These are phyloP conservation scores for Tricholauxania praeusta DNA, from an alignment of 2,888 invertebrate species.

Conservation along the genomic window DNA sequence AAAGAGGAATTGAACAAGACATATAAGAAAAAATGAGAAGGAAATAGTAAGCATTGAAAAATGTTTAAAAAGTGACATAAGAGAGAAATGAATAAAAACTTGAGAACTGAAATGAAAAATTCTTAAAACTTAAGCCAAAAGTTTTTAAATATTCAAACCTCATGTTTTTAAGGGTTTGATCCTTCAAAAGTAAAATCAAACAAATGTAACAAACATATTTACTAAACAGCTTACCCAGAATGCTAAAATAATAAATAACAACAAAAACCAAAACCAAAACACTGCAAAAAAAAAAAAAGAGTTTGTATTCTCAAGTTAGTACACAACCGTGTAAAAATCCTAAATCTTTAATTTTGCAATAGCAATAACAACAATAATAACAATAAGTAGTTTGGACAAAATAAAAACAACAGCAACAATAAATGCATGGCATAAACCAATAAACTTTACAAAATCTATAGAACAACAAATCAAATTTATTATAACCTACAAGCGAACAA, in stretches of 20 bases:
- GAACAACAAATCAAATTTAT: slow-evolving; percentile 14
- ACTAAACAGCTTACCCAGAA: slow-evolving; percentile 29
- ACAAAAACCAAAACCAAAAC: slow-evolving; percentile 16
- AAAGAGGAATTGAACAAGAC: too few species aligned
- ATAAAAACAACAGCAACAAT: slow-evolving; percentile 4
- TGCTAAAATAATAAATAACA: slow-evolving; percentile 4
- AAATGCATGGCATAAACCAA: background rate
- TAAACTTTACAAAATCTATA: slow-evolving; percentile 2
- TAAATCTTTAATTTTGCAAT: background rate
- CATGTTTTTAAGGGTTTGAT: too few species aligned
- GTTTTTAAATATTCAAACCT: too few species aligned
- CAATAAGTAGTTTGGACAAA: slow-evolving; percentile 4
- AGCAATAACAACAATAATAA: slow-evolving; percentile 11
- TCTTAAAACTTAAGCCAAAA: slow-evolving; percentile 31
- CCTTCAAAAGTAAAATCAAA: slow-evolving; percentile 10
- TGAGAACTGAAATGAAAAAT: slow-evolving; percentile 24
- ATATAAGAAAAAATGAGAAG: too few species aligned
- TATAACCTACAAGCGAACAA: slow-evolving; percentile 16
- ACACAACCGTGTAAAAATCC: slow-evolving; percentile 28
- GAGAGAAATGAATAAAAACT: too few species aligned
- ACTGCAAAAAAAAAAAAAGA: slow-evolving; percentile 18
- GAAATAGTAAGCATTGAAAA: too few species aligned
- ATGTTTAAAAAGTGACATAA: too few species aligned
- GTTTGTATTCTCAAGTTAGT: slow-evolving; percentile 3
- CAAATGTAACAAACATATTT: slow-evolving; percentile 24